Base-by-base conservation (phyloP, 2,888 invertebrate species). In the Phaedon cochleariae region DNA sequence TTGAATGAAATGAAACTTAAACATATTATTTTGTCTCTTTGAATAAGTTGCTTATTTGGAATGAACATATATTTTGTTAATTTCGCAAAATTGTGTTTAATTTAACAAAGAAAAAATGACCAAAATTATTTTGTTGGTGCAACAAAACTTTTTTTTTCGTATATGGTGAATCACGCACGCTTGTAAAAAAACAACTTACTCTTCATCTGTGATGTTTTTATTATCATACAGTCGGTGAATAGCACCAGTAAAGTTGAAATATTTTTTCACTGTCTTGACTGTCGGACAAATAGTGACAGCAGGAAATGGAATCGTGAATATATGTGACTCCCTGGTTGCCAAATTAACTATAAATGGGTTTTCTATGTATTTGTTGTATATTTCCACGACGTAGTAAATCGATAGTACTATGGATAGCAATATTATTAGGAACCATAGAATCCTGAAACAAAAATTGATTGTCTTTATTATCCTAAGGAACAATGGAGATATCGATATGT, bases 321-420 rank as follows among this genome's bases (percentile, higher is more conserved):
- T 87, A 1, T 88, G 87, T 9, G 90, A 91, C 0, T 90, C 88
- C 58, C 88, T 89, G 77, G 91, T 91, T 0, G 90, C 90, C 76
- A 91, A 91, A 76, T 89, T 90, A 2, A 91, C 91, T 74, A 91
- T 91, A 0, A 92, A 91, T 0, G 92, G 92, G 76, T 88, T 90
- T 66, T 87, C 86, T 64, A 89, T 87, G 90, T 91, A 91, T 80
- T 91, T 91, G 71, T 85, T 84, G 86, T 89, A 91, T 4, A 90
- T 87, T 77, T 65, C 58, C 62, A 59, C n/a, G 21, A 65, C 62
- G n/a, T 58, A 65, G 45, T 65, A 58, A 7, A 65, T 15, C 10
- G 65, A 65, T n/a, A 61, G 9, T n/a, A 58, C 61, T 34, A 58
- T n/a, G 3, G 65, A 61, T 51, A 65, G 12, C 0, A 26, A 45